Conservation (phyloP, 2,113 vertebrate genomes). For the Cairina moschata region DNA sequence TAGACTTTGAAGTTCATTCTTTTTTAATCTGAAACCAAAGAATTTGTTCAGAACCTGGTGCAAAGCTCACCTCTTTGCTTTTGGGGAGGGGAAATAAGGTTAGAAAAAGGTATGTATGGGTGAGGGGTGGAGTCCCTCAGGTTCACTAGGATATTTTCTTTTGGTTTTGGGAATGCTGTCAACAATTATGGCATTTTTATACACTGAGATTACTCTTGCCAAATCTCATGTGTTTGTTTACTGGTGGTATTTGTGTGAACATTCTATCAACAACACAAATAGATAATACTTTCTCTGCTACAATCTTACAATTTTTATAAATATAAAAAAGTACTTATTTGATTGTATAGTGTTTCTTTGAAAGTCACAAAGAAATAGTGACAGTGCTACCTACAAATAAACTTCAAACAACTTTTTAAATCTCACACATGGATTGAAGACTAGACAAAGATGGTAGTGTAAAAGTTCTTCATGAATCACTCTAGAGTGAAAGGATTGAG, state of each 20-base stretch:
- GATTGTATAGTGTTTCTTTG: background rate
- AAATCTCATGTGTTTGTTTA: background rate
- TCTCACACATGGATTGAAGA: background rate
- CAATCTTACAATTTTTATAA: background rate
- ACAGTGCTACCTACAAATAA: background rate
- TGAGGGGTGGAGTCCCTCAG: background rate
- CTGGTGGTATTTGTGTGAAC: background rate
- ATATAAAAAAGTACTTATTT: background rate
- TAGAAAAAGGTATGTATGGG: background rate
- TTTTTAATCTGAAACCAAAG: background rate
- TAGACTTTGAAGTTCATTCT: background rate
- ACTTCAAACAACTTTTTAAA: background rate
- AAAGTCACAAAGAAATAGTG: background rate
- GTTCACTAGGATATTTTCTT: background rate
- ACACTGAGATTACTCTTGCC: background rate
- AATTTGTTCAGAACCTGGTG: background rate
- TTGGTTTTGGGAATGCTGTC: background rate
- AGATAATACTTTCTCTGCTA: background rate
- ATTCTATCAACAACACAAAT: background rate
- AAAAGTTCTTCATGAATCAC: background rate
- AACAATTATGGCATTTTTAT: background rate
- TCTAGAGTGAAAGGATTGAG: background rate
- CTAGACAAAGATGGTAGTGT: background rate
- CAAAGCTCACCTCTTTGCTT: background rate
- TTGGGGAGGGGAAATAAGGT: background rate